A percentile compares a stretch with the other conserved stretches of the same genome.
phyloP scores from a whole-genome alignment of 2,888 invertebrate genomes.

The Nemotelus pantherinus region DNA sequence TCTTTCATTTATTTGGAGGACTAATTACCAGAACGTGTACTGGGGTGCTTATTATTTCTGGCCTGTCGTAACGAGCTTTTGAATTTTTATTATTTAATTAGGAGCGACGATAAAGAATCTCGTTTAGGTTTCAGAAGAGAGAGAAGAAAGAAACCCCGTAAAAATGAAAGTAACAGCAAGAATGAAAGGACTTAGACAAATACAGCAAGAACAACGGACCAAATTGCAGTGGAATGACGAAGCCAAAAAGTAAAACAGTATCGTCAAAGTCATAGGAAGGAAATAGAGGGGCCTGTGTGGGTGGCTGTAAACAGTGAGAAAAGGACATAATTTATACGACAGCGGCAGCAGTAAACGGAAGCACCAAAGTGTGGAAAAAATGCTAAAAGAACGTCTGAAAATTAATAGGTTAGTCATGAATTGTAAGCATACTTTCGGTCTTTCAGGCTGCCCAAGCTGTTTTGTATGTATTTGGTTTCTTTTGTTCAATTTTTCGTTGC shows the following conservation, averaged over 20 bases:
- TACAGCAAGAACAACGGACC: neutral
- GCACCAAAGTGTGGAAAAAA: constrained; percentile 14
- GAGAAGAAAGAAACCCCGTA: neutral
- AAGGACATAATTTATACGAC: neutral
- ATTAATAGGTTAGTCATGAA: constrained; percentile 43
- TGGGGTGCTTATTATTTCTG: constrained; percentile 41
- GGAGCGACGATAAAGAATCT: constrained; percentile 25
- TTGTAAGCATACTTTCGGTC: neutral
- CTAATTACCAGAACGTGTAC: constrained; percentile 45
- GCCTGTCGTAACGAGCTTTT: constrained; percentile 43
- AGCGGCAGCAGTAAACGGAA: neutral
- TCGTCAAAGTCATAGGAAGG: neutral
- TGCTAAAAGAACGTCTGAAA: constrained; percentile 18
- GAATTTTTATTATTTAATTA: constrained; percentile 47
- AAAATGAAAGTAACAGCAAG: neutral
- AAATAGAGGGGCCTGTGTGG: neutral
- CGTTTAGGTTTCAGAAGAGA: neutral
- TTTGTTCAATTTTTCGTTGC: constrained; percentile 16
- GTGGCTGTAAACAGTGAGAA: neutral
- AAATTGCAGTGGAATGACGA: constrained; percentile 2
- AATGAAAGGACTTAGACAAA: neutral
- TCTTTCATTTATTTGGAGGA: constrained; percentile 41
- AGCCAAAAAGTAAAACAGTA: neutral
- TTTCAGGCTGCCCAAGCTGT: no score
- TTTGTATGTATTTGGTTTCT: no score